Evolutionary conservation across 2,113 vertebrate genomes (phyloP).

Genomic region (Pluvianellus socialis): DNA sequence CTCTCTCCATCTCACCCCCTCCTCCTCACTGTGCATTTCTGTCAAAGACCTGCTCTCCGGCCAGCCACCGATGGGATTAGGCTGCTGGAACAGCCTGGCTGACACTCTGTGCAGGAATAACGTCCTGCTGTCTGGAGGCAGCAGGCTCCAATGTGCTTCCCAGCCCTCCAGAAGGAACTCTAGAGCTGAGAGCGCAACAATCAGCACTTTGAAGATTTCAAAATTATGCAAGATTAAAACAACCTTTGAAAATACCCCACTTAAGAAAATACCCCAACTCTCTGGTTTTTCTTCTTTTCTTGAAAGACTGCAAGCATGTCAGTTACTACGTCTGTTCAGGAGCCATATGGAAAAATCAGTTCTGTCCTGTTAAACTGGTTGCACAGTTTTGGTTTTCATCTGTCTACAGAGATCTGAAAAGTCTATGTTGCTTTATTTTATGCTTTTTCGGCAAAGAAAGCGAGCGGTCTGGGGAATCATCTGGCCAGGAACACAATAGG

Average conservation of each 20-base stretch:
- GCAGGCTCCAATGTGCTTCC: rapidly evolving
- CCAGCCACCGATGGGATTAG: conserved; percentile 7
- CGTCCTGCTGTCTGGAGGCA: neutral
- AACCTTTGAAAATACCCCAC: neutral
- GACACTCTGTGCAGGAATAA: neutral
- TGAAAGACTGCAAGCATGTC: neutral
- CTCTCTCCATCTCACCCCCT: conserved; percentile 36
- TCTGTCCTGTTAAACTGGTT: conserved; percentile 13
- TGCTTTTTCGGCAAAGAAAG: neutral
- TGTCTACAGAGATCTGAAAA: conserved; percentile 40
- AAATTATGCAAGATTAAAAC: neutral
- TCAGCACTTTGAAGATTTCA: neutral
- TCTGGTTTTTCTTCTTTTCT: neutral
- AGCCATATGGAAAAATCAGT: conserved; percentile 62
- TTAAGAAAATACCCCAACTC: neutral
- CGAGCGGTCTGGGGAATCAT: neutral
- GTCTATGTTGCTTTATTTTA: neutral
- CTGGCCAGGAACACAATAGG: conserved; percentile 24
- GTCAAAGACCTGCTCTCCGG: conserved; percentile 36
- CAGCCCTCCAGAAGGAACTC: neutral
- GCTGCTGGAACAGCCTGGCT: conserved; percentile 2
- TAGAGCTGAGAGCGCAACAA: neutral
- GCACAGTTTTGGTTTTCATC: conserved; percentile 45
- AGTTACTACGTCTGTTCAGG: neutral
- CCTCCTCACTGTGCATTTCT: conserved; percentile 40